These are phyloP conservation scores for Hippolais icterina DNA, from an alignment of 2,113 vertebrate species.

Conservation along the genomic window DNA sequence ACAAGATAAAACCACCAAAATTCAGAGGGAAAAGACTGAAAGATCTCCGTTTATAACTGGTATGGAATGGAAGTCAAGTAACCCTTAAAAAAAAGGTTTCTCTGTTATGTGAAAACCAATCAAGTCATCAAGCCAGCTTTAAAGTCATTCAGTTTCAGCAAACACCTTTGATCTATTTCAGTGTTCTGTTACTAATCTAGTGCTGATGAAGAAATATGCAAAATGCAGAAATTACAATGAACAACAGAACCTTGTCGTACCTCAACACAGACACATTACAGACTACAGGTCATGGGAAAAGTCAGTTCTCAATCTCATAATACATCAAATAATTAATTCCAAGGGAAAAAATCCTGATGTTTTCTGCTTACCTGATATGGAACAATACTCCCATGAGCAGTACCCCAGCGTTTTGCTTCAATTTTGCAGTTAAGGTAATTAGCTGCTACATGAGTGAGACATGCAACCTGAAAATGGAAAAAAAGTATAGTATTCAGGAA, in stretches of 20 bases:
- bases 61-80: background rate
- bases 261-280: background rate
- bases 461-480: slow-evolving; percentile 78
- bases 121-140: background rate
- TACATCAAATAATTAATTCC: background rate
- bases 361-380: slow-evolving; percentile 83
- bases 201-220: slow-evolving; percentile 30
- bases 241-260: slow-evolving; percentile 53
- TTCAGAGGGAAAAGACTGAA: background rate
- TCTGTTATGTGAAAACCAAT: background rate
- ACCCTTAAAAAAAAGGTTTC: background rate
- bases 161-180: slow-evolving; percentile 62
- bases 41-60: background rate
- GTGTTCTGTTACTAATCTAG: slow-evolving; percentile 64
- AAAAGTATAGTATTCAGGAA: background rate
- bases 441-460: slow-evolving; percentile 83
- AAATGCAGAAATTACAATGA: slow-evolving; percentile 39
- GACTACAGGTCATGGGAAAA: slow-evolving; percentile 11
- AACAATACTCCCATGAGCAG: slow-evolving; percentile 86
- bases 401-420: slow-evolving; percentile 84
- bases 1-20: background rate
- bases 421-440: slow-evolving; percentile 83
- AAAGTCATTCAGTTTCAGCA: slow-evolving; percentile 53
- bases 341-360: background rate
- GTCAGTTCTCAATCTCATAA: background rate